Base-by-base conservation (phyloP, 2,888 invertebrate species). In the Aphidoletes aphidimyza region DNA sequence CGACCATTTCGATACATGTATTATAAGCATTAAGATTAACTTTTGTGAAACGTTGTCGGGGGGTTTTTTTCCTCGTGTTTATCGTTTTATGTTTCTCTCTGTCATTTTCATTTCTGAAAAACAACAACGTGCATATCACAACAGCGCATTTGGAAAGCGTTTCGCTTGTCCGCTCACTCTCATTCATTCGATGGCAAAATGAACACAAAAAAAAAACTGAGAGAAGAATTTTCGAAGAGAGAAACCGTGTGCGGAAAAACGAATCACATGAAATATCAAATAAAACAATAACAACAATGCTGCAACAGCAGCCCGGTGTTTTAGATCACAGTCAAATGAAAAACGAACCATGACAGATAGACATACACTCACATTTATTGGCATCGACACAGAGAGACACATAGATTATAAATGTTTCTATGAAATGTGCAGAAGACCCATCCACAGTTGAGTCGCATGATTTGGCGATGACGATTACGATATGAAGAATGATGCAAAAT, bases 1-100 rank as follows among this genome's bases (percentile, higher is more conserved):
- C 69, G 69, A 69, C 69, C 69, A 69, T 69, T 54, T 69, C 69
- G 69, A 69, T 69, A 69, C 69, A 69, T 69, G 69, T 69, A 69
- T 69, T 69, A 69, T 69, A 69, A 69, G 69, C 69, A 69, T 69
- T 69, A 69, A 69, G 69, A 69, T 69, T 69, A 69, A 69, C 69
- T 69, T 69, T 69, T 69, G 69, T 30, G 69, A 69, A 69, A 69
- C 14, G 69, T 69, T 30, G 69, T 69, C 69, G 14, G 69, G 69
- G 69, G 11, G 54, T 69, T 69, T 69, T 30, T 30, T 69, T 69
- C 69, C 69, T 69, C 69, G 34, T 69, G 69, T 69, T 69, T 69
- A 69, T 69, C 69, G 69, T 69, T 69, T 69, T 69, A 69, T 69
- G 69, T 69, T 69, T 30, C 69, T 69, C 69, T 69, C 69, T 34